Percentiles rank a stretch among this genome's conserved stretches.
phyloP scores from a whole-genome alignment of 1,140 invertebrate genomes.

The Drosophila kepulauana region DNA sequence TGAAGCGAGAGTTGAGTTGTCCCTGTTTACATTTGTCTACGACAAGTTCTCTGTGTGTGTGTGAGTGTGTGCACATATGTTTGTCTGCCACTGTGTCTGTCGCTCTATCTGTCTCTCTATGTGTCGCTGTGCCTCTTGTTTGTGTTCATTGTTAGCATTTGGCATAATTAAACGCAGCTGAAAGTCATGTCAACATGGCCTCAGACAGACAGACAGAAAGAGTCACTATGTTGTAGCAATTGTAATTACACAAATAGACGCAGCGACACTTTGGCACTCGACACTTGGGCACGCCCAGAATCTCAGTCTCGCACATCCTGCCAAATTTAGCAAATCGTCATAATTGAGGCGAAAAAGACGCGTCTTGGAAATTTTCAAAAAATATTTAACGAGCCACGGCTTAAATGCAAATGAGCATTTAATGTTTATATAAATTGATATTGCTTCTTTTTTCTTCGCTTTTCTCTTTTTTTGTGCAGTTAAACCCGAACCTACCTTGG shows the following conservation, averaged over 20 bases:
- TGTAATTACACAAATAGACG: conserved; percentile 34
- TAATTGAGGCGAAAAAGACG: conserved; percentile 39
- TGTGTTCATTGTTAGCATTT: conserved; percentile 69
- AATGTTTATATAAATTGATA: conserved; percentile 28
- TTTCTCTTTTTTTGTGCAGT: background rate
- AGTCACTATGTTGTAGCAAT: conserved; percentile 28
- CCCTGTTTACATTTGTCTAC: conserved; percentile 46
- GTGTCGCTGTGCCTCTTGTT: conserved; percentile 15
- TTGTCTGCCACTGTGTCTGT: conserved; percentile 20
- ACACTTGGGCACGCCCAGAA: conserved; percentile 19
- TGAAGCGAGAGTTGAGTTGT: conserved; percentile 5
- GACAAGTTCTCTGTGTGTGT: conserved; percentile 16
- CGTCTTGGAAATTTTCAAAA: conserved; percentile 48
- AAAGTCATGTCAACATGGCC: conserved; percentile 58
- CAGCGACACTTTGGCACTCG: conserved; percentile 40
- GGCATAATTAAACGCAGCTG: conserved; percentile 73
- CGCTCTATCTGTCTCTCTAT: conserved; percentile 6
- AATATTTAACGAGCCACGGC: conserved; percentile 33
- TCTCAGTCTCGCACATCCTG: conserved; percentile 13
- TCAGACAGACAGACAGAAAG: conserved; percentile 1
- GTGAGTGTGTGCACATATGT: conserved; percentile 39
- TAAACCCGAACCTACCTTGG: background rate
- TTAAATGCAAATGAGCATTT: conserved; percentile 66
- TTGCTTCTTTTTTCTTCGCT: background rate
- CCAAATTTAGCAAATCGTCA: conserved; percentile 47